Evolutionary conservation across 2,797 vertebrate genomes (phyloP).

Genomic region (Merluccius polli): DNA sequence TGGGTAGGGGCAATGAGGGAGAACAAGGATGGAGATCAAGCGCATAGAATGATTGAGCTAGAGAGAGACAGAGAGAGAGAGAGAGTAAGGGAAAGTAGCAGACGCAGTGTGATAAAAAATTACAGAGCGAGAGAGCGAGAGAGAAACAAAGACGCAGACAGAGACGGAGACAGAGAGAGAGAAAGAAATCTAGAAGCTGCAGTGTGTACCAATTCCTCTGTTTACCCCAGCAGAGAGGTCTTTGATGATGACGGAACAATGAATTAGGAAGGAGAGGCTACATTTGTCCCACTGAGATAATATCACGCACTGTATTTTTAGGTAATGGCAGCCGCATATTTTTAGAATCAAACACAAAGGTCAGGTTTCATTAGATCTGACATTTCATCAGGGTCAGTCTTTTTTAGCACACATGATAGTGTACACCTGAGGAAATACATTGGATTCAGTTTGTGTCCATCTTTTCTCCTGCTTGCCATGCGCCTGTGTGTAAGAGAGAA

Average conservation of each 20-base stretch:
- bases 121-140: too few species aligned
- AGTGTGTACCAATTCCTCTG: not conserved
- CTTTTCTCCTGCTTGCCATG: not conserved
- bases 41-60: too few species aligned
- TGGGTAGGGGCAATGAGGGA: too few species aligned
- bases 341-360: slow-evolving; percentile 11
- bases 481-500: slow-evolving; percentile 12
- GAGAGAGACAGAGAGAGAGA: too few species aligned
- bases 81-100: too few species aligned
- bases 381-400: slow-evolving; percentile 36
- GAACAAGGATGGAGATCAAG: too few species aligned
- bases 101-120: too few species aligned
- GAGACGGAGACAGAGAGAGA: too few species aligned
- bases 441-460: too few species aligned
- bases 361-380: slow-evolving; percentile 30
- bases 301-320: slow-evolving; percentile 44
- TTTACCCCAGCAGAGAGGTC: not conserved
- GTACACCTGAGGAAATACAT: not conserved
- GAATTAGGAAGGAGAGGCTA: not conserved
- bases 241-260: not conserved
- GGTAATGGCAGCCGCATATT: slow-evolving; percentile 29
- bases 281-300: slow-evolving; percentile 15
- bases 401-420: slow-evolving; percentile 9
- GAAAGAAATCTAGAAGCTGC: too few species aligned
- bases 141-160: too few species aligned